Conservation (phyloP, 2,888 invertebrate species). For the Pristionchus entomophagus region DNA sequence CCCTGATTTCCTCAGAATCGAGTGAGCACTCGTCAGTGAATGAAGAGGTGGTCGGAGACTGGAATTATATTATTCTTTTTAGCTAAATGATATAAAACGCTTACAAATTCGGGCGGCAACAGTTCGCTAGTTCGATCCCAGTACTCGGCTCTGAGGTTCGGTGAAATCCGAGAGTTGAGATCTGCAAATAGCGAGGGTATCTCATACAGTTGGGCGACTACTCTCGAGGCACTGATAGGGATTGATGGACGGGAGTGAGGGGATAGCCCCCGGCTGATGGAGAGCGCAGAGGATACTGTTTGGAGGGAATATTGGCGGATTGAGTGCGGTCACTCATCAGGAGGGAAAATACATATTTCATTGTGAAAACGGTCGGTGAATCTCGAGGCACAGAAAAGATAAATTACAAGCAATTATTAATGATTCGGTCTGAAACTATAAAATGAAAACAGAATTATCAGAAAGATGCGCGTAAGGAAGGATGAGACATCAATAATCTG, state of each 20-base stretch:
- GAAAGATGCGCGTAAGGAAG: neutral
- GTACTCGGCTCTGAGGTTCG: neutral
- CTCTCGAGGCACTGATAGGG: slow-evolving; percentile 14
- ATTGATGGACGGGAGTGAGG: neutral
- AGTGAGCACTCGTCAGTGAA: slow-evolving; percentile 32
- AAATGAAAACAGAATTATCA: neutral
- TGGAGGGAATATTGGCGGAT: neutral
- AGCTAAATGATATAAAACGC: neutral
- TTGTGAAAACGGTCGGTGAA: too few relatives aligned
- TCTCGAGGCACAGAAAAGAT: too few relatives aligned
- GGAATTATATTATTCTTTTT: neutral
- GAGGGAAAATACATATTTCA: neutral
- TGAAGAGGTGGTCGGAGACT: neutral
- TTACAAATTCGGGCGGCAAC: neutral
- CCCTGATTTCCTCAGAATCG: neutral
- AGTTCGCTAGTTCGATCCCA: neutral
- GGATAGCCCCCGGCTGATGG: neutral
- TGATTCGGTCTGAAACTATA: too few relatives aligned
- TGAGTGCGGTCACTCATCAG: too few relatives aligned
- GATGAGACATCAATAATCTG: neutral
- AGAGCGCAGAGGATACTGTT: neutral
- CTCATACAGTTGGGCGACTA: slow-evolving; percentile 14
- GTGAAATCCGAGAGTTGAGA: neutral
- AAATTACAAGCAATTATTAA: too few relatives aligned
- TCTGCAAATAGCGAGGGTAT: slow-evolving; percentile 24